Conservation (phyloP, 1,140 invertebrate genomes). For the Idris sp. region DNA sequence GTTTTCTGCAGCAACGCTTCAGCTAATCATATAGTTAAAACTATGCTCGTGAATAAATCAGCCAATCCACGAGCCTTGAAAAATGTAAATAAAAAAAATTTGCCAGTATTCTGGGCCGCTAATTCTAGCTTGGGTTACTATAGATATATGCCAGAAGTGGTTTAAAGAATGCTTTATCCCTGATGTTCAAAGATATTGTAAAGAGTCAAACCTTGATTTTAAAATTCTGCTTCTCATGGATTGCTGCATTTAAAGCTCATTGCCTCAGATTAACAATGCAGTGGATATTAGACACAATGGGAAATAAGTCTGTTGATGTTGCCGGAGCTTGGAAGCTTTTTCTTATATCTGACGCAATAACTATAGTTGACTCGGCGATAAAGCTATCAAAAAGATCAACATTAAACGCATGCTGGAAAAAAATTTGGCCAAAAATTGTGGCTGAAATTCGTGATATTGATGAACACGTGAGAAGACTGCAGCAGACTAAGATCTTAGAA, state of each 20-base stretch:
- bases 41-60: conserved; percentile 73
- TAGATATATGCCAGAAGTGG: conserved; percentile 70
- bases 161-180: conserved; percentile 59
- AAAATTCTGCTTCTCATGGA: conserved; percentile 76
- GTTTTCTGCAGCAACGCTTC: conserved; percentile 72
- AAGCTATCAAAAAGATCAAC: conserved; percentile 52
- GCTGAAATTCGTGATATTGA: too few species aligned
- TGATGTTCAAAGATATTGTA: conserved; percentile 63
- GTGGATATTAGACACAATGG: conserved; percentile 50
- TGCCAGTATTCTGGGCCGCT: conserved; percentile 73
- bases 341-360: conserved; percentile 53
- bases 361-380: conserved; percentile 47
- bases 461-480: too few species aligned
- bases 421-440: too few species aligned
- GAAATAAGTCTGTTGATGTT: conserved; percentile 32
- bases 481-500: too few species aligned
- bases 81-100: conserved; percentile 64
- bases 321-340: conserved; percentile 58
- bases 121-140: conserved; percentile 75
- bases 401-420: conserved; percentile 54
- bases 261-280: conserved; percentile 35
- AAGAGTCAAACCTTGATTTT: conserved; percentile 69
- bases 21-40: conserved; percentile 74
- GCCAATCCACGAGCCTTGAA: conserved; percentile 74
- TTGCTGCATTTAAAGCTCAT: conserved; percentile 61